Conservation (phyloP, 2,797 vertebrate genomes). For the Cyprinodon diabolis region DNA sequence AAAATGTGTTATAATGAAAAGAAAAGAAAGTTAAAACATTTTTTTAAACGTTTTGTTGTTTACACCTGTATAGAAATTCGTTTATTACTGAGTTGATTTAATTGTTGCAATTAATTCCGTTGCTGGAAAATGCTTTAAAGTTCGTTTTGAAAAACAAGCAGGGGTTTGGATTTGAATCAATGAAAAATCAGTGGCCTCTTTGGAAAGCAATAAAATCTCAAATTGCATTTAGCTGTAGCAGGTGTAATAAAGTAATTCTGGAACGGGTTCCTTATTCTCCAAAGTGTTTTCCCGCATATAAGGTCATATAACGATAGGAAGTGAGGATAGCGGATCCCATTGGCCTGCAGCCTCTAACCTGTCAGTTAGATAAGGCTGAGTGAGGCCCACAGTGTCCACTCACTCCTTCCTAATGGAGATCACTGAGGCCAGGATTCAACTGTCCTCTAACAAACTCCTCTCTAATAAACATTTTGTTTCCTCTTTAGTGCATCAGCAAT, state of each 20-base stretch:
- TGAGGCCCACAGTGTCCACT: not conserved
- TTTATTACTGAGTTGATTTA: not conserved
- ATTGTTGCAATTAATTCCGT: not conserved
- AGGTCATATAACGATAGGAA: conserved; percentile 3
- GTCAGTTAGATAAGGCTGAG: not conserved
- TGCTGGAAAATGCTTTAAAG: not conserved
- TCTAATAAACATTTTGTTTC: too few relatives aligned
- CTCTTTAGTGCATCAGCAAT: too few relatives aligned
- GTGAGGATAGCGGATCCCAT: not conserved
- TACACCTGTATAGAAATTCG: not conserved
- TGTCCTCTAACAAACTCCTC: too few relatives aligned
- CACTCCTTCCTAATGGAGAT: not conserved
- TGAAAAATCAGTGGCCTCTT: not conserved
- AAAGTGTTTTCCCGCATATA: not conserved
- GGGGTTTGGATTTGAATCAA: not conserved
- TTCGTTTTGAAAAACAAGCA: not conserved
- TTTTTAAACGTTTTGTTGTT: too few relatives aligned
- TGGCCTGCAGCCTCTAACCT: not conserved
- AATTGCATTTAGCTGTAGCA: not conserved
- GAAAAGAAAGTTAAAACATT: too few relatives aligned
- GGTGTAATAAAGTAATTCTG: not conserved
- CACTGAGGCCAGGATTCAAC: too few relatives aligned
- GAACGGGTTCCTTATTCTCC: not conserved
- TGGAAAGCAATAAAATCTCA: not conserved
- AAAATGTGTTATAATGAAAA: too few relatives aligned